Evolutionary conservation across 2,113 vertebrate genomes (phyloP), one percentile per base, ranked within the genome.

Genomic region (Alaudala cheleensis): DNA sequence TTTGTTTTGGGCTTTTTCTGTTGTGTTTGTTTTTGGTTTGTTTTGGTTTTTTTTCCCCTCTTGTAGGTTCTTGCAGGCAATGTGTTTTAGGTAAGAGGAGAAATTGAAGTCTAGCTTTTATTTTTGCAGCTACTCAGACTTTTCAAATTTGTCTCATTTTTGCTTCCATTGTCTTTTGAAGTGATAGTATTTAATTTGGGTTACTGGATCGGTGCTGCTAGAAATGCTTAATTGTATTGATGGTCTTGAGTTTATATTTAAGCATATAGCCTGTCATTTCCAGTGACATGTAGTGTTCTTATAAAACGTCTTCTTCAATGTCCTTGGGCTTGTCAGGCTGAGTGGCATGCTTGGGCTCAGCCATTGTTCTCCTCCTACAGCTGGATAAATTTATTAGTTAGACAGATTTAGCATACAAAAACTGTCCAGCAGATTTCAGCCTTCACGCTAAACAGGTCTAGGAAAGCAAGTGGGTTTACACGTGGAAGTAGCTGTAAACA

Each of bases 281-380:
- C 26, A 42, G 21, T 85, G 40, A 45, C 12, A 40, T 15, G 6
- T 72, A 29, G 31, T 73, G 42, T 65, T 85, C 45, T 47, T 70
- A 15, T 57, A 58, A 82, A 82, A 57, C 3, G 0, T 37, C 28
- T 31, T 84, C 6, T 60, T 82, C n/a, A 18, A 1, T 42, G n/a
- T 87, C 65, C 74, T 69, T 85, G 78, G 47, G 44, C 70, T 84
- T 91, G 45, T 85, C 70, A 76, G 81, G 50, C 53, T 82, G 78
- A 91, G 61, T 56, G 74, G 14, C 17, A 5, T 56, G 20, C 61
- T 71, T 80, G 45, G 66, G 37, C n/a, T 95, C 40, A 87, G 65
- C 53, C 79, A n/a, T 61, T 85, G 49, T 69, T 94, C 62, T 80
- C 21, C 37, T 86, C 42, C 67, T 77, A 21, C 0, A 0, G 29